Conservation (phyloP, 2,888 invertebrate species). For the Candidula unifasciata region DNA sequence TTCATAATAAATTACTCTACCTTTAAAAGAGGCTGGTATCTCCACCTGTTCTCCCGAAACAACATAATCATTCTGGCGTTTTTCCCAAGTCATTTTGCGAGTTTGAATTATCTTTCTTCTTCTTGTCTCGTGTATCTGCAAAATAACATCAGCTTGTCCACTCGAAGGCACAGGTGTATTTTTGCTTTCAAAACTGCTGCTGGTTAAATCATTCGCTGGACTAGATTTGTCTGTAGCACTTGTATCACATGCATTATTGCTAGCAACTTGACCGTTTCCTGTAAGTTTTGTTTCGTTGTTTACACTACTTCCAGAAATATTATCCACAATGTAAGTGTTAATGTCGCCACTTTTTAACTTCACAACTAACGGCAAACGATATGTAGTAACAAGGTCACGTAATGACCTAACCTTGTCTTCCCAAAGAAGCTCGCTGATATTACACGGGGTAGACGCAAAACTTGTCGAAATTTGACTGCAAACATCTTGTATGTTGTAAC, state of each 20-base stretch:
- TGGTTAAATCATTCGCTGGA: background rate
- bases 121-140: constrained; percentile 67
- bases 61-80: constrained; percentile 65
- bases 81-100: constrained; percentile 69
- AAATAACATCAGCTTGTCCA: constrained; percentile 54
- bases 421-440: constrained; percentile 59
- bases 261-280: background rate
- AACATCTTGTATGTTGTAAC: background rate
- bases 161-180: background rate
- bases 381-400: constrained; percentile 61
- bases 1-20: constrained; percentile 54
- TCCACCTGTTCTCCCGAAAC: constrained; percentile 63
- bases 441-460: background rate
- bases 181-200: background rate
- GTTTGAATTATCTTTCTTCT: constrained; percentile 66
- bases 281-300: constrained; percentile 8
- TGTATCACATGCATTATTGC: background rate
- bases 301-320: background rate
- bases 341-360: constrained; percentile 59
- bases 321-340: constrained; percentile 38
- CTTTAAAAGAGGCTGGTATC: constrained; percentile 69
- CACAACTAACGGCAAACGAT: constrained; percentile 58
- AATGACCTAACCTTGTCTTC: constrained; percentile 62
- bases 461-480: background rate
- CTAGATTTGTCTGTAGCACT: background rate